A percentile compares a stretch with the other conserved stretches of the same genome.
Evolutionary conservation across 2,888 invertebrate species (phyloP).

Genomic region (Danaus chrysippus): DNA sequence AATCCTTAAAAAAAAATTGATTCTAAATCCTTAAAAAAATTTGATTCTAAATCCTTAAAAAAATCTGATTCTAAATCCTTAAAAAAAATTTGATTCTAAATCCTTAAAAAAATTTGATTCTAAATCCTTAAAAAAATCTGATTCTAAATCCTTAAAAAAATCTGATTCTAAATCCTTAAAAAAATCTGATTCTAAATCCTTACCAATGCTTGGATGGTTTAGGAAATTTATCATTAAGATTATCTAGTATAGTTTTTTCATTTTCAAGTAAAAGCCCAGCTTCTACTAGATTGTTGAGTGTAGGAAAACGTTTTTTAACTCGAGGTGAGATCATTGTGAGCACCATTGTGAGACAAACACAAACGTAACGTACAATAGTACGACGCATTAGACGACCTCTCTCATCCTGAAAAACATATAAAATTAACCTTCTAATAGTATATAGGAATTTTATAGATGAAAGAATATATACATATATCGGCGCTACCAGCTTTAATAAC

Average conservation of each 20-base stretch:
- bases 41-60: slow-evolving; percentile 43
- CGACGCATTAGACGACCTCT: slow-evolving; percentile 89
- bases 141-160: slow-evolving; percentile 47
- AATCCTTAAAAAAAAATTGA: slow-evolving; percentile 49
- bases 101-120: slow-evolving; percentile 46
- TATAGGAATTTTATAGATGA: no score
- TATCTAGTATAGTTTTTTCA: slow-evolving; percentile 87
- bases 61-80: slow-evolving; percentile 35
- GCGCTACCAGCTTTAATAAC: no score
- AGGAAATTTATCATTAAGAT: slow-evolving; percentile 89
- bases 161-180: slow-evolving; percentile 43
- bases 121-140: slow-evolving; percentile 46
- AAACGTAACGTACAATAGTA: slow-evolving; percentile 90
- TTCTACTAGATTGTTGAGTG: slow-evolving; percentile 89
- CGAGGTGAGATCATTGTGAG: slow-evolving; percentile 91
- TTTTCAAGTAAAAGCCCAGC: slow-evolving; percentile 90
- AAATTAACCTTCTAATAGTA: not conserved
- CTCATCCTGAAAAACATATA: slow-evolving; percentile 80
- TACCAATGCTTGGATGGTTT: slow-evolving; percentile 93
- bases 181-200: slow-evolving; percentile 32
- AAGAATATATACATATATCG: no score
- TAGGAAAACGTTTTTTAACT: slow-evolving; percentile 93
- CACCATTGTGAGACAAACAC: slow-evolving; percentile 92
- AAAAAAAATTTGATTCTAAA: slow-evolving; percentile 38
- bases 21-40: slow-evolving; percentile 47